Percentiles rank a stretch among this genome's conserved stretches.
phyloP scores from a whole-genome alignment of 2,888 invertebrate genomes.

The Schizotus pectinicornis region DNA sequence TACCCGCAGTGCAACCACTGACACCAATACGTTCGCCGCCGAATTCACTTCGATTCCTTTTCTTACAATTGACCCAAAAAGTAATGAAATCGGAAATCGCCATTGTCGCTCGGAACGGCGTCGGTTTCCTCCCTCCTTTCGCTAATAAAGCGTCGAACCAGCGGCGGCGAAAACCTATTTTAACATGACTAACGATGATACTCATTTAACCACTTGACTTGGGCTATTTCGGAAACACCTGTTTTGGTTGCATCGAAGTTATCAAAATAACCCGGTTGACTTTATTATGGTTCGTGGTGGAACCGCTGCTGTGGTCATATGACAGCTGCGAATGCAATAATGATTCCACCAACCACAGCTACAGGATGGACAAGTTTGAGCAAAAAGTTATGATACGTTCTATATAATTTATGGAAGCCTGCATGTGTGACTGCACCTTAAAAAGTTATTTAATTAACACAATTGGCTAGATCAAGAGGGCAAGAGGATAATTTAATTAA shows the following conservation, averaged over 20 bases:
- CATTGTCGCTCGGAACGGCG: too few relatives aligned
- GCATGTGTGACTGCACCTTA: not conserved
- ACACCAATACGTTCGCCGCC: too few relatives aligned
- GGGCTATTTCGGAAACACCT: constrained; percentile 24
- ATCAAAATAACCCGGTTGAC: constrained; percentile 34
- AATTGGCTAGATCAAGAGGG: too few relatives aligned
- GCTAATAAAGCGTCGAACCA: not conserved
- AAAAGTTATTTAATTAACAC: not conserved
- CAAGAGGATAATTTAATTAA: too few relatives aligned
- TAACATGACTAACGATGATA: constrained; percentile 6
- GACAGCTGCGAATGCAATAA: constrained; percentile 39
- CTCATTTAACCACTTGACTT: constrained; percentile 5
- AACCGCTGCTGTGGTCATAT: constrained; percentile 20
- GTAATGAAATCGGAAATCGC: too few relatives aligned
- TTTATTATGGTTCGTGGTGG: constrained; percentile 18
- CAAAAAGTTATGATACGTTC: not conserved
- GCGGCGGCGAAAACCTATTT: constrained; percentile 1
- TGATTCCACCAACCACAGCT: constrained; percentile 4
- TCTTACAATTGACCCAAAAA: too few relatives aligned
- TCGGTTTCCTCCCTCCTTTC: not conserved
- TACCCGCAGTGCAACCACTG: too few relatives aligned
- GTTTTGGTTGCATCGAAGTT: constrained; percentile 29
- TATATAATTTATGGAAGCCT: not conserved
- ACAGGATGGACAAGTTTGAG: not conserved
- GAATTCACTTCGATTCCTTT: too few relatives aligned